Conservation (phyloP, 2,797 vertebrate species). For the Loris lydekkerianus region DNA sequence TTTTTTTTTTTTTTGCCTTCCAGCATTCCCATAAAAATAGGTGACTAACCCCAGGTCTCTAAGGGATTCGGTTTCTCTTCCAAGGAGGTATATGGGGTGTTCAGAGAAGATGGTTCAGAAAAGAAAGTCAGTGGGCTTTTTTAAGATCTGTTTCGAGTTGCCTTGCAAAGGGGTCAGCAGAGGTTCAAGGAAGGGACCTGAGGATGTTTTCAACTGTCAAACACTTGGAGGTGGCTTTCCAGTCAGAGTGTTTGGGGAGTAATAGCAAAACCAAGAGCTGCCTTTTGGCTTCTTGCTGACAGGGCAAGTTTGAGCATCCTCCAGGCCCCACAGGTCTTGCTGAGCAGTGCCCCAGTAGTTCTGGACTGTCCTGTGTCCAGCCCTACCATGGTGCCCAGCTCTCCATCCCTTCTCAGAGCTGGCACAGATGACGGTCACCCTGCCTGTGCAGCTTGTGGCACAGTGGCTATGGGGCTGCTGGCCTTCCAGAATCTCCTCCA, state of each 20-base stretch:
- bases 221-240: background rate
- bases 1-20: background rate
- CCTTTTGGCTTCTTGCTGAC: background rate
- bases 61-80: background rate
- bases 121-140: background rate
- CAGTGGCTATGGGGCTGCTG: constrained; percentile 43
- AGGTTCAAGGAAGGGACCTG: background rate
- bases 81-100: rapidly evolving
- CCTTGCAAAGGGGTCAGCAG: background rate
- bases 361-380: background rate
- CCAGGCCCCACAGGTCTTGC: background rate
- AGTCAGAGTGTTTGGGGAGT: background rate
- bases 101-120: background rate
- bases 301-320: background rate
- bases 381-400: background rate
- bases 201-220: background rate
- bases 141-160: background rate
- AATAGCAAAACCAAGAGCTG: background rate
- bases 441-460: background rate
- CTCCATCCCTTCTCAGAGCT: rapidly evolving
- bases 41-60: background rate
- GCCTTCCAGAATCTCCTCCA: rapidly evolving
- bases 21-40: background rate
- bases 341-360: background rate
- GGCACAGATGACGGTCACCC: background rate